Evolutionary conservation across 2,797 vertebrate species (phyloP).

Genomic region (Erethizon dorsatum): DNA sequence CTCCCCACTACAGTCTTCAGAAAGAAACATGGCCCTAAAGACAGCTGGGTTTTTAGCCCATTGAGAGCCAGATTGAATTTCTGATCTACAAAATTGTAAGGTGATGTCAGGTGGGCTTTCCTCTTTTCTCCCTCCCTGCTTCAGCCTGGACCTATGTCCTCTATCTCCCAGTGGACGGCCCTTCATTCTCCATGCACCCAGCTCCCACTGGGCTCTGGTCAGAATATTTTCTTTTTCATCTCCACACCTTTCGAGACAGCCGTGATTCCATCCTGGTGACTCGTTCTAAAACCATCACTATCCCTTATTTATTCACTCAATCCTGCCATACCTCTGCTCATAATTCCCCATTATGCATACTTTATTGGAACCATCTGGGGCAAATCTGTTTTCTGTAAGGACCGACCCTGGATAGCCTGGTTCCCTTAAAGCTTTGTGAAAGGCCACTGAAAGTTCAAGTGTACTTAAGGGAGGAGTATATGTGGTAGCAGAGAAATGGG

Average conservation of each 20-base stretch:
- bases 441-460: background rate
- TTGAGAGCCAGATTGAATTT: background rate
- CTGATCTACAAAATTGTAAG: background rate
- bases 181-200: background rate
- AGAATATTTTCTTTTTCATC: background rate
- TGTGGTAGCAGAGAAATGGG: background rate
- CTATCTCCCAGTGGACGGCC: background rate
- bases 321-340: background rate
- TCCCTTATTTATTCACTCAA: background rate
- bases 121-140: background rate
- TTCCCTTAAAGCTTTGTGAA: conserved; percentile 45
- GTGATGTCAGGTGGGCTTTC: background rate
- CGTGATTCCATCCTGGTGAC: background rate
- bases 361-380: conserved; percentile 32
- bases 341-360: background rate
- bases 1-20: background rate
- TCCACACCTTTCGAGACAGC: background rate
- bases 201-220: background rate
- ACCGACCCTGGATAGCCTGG: background rate
- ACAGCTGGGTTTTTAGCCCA: background rate
- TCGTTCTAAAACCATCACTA: background rate
- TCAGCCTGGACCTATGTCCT: background rate
- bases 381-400: conserved; percentile 30
- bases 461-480: background rate
- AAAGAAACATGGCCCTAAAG: background rate